Evolutionary conservation across 2,888 invertebrate genomes (phyloP), one percentile per base, ranked within the genome.

Genomic region (Pseudococcus longispinus): DNA sequence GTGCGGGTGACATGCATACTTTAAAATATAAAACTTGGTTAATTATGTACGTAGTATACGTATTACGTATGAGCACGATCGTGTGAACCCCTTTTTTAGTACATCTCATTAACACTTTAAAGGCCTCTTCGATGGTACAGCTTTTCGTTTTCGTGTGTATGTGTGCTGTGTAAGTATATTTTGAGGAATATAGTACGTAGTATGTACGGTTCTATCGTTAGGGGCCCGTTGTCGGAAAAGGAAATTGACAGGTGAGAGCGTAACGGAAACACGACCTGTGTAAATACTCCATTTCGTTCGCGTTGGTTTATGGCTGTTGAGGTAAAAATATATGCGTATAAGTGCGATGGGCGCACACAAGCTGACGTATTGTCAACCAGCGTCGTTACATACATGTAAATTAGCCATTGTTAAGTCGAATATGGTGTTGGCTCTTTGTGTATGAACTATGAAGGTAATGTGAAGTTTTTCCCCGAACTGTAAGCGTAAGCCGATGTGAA

Each of bases 211-310:
- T 65, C 65, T 37, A 11, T 23, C 23, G 65, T 65, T 65, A 65
- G 51, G 51, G 51, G 51, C n/a, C 51, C 51, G 51, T 51, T 51
- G 51, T 51, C 51, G 51, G 51, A 51, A 51, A 65, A 65, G 65
- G 65, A 65, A 65, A 65, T 65, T 65, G 65, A 65, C 65, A 23
- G 26, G 65, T 65, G 65, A 65, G 65, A 65, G 65, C 26, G 65
- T 65, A 65, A 65, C 65, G 65, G 65, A 65, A 65, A 65, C 65
- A 26, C 65, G 65, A 65, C 65, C 65, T 65, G 65, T 65, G 65
- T 65, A 65, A 65, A 65, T 65, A 65, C 26, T 13, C 60, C 26
- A 26, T 26, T 51, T n/a, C 11, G 51, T 51, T n/a, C n/a, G 6
- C 51, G 15, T n/a, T 5, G 51, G n/a, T 51, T 51, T 51, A 51